A percentile compares a stretch with the other conserved stretches of the same genome.
These are phyloP conservation scores for Amphiprion clarkii DNA, from an alignment of 2,797 vertebrate species.

Conservation along the genomic window DNA sequence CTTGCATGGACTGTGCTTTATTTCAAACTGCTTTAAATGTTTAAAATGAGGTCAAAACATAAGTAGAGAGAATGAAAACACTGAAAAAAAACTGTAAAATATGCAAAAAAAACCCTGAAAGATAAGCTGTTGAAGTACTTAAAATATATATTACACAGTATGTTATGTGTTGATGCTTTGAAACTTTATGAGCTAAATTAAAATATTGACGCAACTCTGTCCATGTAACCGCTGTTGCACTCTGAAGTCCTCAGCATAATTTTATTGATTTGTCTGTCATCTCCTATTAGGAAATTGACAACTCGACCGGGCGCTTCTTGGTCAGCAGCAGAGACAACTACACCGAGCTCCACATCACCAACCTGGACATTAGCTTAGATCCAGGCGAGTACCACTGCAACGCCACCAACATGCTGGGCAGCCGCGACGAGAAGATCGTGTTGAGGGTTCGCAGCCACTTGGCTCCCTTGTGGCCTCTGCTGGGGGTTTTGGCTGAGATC, in stretches of 20 bases:
- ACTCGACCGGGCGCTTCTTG: conserved; percentile 90
- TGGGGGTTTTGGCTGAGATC: conserved; percentile 96
- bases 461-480: conserved; percentile 96
- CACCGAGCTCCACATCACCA: conserved; percentile 91
- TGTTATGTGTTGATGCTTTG: no score
- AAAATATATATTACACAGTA: no score
- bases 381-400: conserved; percentile 96
- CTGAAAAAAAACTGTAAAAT: background rate
- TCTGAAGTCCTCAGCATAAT: background rate
- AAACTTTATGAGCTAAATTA: background rate
- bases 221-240: background rate
- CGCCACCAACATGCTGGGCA: conserved; percentile 91
- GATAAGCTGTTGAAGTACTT: background rate
- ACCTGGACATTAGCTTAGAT: conserved; percentile 92
- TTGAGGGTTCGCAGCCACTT: conserved; percentile 96
- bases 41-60: background rate
- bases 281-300: conserved; percentile 89
- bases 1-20: no score
- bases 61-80: background rate
- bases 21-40: no score
- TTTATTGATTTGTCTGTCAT: background rate
- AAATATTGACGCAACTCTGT: no score
- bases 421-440: conserved; percentile 83
- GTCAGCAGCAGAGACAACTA: conserved; percentile 93
- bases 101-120: background rate